phyloP scores from a whole-genome alignment of 2,888 invertebrate species.

The Steromphala cineraria region DNA sequence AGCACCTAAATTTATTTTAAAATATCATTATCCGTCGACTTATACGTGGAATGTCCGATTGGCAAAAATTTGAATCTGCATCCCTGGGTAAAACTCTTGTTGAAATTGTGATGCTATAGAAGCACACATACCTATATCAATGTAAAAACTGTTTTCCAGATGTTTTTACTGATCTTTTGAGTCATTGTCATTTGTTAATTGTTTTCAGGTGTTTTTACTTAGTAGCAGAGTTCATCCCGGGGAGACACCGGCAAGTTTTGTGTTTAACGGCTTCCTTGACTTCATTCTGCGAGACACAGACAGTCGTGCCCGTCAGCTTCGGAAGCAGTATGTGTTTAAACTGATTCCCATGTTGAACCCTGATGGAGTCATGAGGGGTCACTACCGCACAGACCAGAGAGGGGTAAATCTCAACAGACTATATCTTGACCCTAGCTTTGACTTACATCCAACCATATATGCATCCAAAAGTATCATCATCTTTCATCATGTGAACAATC shows the following conservation, averaged over 20 bases:
- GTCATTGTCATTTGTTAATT: too few species aligned
- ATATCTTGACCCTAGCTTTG: conserved; percentile 86
- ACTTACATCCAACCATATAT: conserved; percentile 88
- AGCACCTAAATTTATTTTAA: too few species aligned
- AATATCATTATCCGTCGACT: too few species aligned
- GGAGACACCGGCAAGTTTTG: conserved; percentile 92
- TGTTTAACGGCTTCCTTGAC: conserved; percentile 91
- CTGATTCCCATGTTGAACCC: conserved; percentile 93
- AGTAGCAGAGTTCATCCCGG: conserved; percentile 94
- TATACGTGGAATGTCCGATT: too few species aligned
- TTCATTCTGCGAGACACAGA: conserved; percentile 85
- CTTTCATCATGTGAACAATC: conserved; percentile 75
- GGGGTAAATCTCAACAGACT: conserved; percentile 92
- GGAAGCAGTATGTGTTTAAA: conserved; percentile 86
- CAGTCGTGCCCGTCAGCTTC: conserved; percentile 83
- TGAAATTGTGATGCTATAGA: too few species aligned
- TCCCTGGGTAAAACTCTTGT: too few species aligned
- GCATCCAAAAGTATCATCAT: conserved; percentile 84
- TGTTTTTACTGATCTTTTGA: neutral
- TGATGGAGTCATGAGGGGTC: conserved; percentile 90
- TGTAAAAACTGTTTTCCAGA: too few species aligned
- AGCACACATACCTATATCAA: too few species aligned
- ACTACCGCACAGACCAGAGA: conserved; percentile 85
- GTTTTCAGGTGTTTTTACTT: conserved; percentile 86
- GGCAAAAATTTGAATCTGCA: too few species aligned